A percentile compares a stretch with the other conserved stretches of the same genome.
These are phyloP conservation scores for Helicoverpa armigera DNA, from an alignment of 1,140 invertebrate species.

Conservation along the genomic window DNA sequence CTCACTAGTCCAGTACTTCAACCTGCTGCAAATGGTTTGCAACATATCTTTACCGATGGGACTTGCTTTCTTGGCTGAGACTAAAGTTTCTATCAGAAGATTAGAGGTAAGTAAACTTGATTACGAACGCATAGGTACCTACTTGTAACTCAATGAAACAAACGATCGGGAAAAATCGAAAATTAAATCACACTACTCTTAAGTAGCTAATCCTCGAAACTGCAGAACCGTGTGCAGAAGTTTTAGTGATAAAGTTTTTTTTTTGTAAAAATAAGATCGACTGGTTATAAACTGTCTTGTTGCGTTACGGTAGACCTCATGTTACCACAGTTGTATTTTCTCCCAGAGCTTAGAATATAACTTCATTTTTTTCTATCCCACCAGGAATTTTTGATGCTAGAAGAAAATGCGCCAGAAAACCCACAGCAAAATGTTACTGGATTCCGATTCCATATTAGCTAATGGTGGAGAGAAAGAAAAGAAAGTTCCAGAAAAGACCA, in stretches of 20 bases:
- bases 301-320: no score
- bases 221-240: neutral
- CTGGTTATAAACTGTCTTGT: neutral
- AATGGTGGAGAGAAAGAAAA: conserved; percentile 68
- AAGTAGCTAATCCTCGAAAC: neutral
- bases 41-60: conserved; percentile 91
- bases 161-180: no score
- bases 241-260: no score
- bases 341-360: neutral
- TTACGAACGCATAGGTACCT: neutral
- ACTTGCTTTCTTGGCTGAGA: conserved; percentile 87
- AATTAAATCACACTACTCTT: neutral
- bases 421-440: conserved; percentile 58
- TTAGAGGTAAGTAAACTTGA: conserved; percentile 84
- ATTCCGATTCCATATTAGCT: conserved; percentile 58
- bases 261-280: no score
- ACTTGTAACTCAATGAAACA: no score
- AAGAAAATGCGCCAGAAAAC: conserved; percentile 81
- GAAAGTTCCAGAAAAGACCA: conserved; percentile 51
- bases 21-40: conserved; percentile 90
- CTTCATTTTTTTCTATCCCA: neutral
- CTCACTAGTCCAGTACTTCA: conserved; percentile 91
- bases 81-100: conserved; percentile 89
- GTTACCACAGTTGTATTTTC: no score
- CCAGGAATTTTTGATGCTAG: conserved; percentile 86